Evolutionary conservation across 1,140 invertebrate genomes (phyloP), one percentile per base, ranked within the genome.

Genomic region (Drosophila obscura): DNA sequence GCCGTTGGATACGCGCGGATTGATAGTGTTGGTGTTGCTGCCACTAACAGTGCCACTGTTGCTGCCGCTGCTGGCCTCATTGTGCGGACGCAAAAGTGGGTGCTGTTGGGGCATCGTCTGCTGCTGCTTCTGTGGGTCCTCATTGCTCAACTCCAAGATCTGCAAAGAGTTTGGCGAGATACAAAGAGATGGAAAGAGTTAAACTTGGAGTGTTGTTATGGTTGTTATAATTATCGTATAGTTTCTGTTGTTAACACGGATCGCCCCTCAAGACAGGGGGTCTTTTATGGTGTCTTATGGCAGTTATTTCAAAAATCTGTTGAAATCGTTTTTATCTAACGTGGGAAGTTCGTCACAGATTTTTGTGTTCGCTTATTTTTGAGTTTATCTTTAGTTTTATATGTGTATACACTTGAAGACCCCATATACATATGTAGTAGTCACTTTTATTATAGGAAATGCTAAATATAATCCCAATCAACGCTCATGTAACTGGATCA

Each of bases 61-160:
- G 56, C 43, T 56, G 56, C 45, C 48, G 39, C 77, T 68, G 84
- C 77, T 87, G 83, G 71, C 83, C 82, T 87, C 82, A 74, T 87
- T 87, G 79, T 75, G 82, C 39, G 82, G 71, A 82, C 82, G 82
- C 71, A 88, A 53, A 50, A 53, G 58, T 76, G 73, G 73, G 76
- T 85, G 87, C 53, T 76, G 73, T 66, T 60, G 69, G 41, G 57
- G 84, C 22, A 31, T 8, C 28, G 8, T 80, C 48, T 66, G 55
- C 16, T 58, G 62, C 41, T 82, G 82, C 41, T 75, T 83, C 50
- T 84, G 90, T 63, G 85, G 71, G 60, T 91, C 90, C 75, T 91
- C 90, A 79, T 90, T 91, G 82, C 90, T 91, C 49, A 89, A 91
- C 71, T 91, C 90, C 80, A 91, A 91, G 73, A 91, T 91, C 90